A percentile compares a stretch with the other conserved stretches of the same genome.
These are phyloP conservation scores for Xestobium rufovillosum DNA, from an alignment of 2,888 invertebrate genomes.

Conservation along the genomic window DNA sequence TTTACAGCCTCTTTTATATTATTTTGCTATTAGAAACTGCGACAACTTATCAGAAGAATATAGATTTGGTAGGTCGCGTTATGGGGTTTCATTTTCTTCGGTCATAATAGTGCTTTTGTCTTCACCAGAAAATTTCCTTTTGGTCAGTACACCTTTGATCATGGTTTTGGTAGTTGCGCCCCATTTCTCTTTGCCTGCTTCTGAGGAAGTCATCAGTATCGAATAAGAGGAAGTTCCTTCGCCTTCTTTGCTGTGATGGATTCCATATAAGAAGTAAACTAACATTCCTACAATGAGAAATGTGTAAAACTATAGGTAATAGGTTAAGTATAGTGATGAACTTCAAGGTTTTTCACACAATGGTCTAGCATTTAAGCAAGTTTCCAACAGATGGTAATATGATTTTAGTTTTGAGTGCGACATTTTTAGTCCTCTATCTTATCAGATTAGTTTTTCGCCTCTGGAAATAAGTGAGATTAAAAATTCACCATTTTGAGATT, in stretches of 20 bases:
- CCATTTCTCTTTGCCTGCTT: constrained; percentile 56
- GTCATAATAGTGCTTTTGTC: constrained; percentile 34
- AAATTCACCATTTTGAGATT: too few species aligned
- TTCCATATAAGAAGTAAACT: constrained; percentile 78
- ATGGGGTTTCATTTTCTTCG: constrained; percentile 22
- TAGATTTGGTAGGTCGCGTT: too few species aligned
- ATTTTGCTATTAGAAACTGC: too few species aligned
- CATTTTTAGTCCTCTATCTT: too few species aligned
- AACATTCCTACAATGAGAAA: constrained; percentile 61
- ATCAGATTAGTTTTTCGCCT: too few species aligned
- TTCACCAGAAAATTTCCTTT: constrained; percentile 37
- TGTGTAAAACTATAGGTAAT: constrained; percentile 13
- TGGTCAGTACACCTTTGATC: constrained; percentile 36
- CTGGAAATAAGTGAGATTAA: too few species aligned
- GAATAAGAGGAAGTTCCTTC: constrained; percentile 54
- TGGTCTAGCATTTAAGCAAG: not conserved
- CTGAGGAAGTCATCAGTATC: constrained; percentile 57
- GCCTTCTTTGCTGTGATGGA: constrained; percentile 77
- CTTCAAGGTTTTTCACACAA: constrained; percentile 2
- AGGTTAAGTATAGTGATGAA: constrained; percentile 9
- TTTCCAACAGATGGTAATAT: not conserved
- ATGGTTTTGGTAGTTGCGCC: constrained; percentile 47
- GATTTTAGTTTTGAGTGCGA: too few species aligned
- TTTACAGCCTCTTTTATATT: too few species aligned
- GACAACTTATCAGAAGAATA: too few species aligned